These are phyloP conservation scores for Drosophila albomicans DNA, from an alignment of 1,140 invertebrate genomes.

Conservation along the genomic window DNA sequence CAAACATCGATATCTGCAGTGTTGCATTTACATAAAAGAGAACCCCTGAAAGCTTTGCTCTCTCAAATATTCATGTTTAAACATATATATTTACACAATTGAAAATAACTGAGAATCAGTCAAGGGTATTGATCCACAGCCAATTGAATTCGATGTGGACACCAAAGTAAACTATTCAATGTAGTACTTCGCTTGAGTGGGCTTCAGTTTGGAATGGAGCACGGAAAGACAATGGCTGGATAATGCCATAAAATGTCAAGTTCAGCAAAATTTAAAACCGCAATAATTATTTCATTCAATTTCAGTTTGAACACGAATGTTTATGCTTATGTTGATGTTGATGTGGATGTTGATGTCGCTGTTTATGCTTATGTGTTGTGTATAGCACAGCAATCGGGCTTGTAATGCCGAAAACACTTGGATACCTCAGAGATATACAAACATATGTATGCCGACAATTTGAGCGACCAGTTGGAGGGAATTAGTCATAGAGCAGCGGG, in stretches of 20 bases:
- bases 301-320: slow-evolving; percentile 69
- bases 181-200: slow-evolving; percentile 1
- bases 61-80: neutral
- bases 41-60: neutral
- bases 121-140: slow-evolving; percentile 17
- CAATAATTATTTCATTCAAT: slow-evolving; percentile 78
- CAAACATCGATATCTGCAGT: neutral
- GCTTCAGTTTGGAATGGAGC: neutral
- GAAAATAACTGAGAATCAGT: slow-evolving; percentile 7
- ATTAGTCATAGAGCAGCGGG: slow-evolving; percentile 64
- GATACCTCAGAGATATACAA: neutral
- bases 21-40: neutral
- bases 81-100: neutral
- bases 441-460: slow-evolving; percentile 11
- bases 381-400: slow-evolving; percentile 15
- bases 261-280: slow-evolving; percentile 61
- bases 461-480: slow-evolving; percentile 33
- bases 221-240: slow-evolving; percentile 30
- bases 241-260: slow-evolving; percentile 73
- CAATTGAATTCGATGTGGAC: slow-evolving; percentile 51
- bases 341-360: slow-evolving; percentile 25
- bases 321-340: slow-evolving; percentile 57
- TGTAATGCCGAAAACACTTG: slow-evolving; percentile 38
- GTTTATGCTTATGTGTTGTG: slow-evolving; percentile 32
- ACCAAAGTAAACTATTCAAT: slow-evolving; percentile 12